A percentile compares a stretch with the other conserved stretches of the same genome.
phyloP scores from a whole-genome alignment of 2,113 vertebrate genomes.

The Phalacrocorax pelagicus region DNA sequence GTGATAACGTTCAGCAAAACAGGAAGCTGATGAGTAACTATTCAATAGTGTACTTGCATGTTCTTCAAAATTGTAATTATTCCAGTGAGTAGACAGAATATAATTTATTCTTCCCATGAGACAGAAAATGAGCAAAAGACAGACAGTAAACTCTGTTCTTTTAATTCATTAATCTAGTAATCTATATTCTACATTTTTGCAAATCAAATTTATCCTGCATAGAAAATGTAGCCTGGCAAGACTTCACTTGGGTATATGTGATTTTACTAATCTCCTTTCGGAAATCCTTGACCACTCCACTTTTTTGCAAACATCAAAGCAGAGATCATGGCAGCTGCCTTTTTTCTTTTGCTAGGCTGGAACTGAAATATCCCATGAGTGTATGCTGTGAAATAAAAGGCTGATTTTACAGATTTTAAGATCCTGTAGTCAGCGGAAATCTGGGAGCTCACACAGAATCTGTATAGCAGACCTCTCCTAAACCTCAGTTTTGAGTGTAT shows the following conservation, averaged over 20 bases:
- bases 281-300: neutral
- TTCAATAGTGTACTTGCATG: neutral
- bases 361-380: neutral
- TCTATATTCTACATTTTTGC: conserved; percentile 32
- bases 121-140: neutral
- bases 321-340: neutral
- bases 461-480: neutral
- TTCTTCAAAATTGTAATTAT: conserved; percentile 25
- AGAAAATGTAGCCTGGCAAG: conserved; percentile 6
- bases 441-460: neutral
- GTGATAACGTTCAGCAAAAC: neutral
- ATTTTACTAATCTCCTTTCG: conserved; percentile 19
- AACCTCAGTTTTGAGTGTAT: neutral
- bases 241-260: neutral
- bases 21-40: neutral
- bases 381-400: neutral
- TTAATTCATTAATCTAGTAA: conserved; percentile 23
- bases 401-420: neutral
- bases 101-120: conserved; percentile 1
- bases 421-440: neutral
- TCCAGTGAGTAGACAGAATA: neutral
- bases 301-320: conserved; percentile 13
- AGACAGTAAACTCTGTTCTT: conserved; percentile 14
- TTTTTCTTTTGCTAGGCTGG: neutral
- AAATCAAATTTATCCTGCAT: conserved; percentile 30